phyloP scores from a whole-genome alignment of 1,140 invertebrate genomes.

The Pachyrhynchus sulphureomaculatus region DNA sequence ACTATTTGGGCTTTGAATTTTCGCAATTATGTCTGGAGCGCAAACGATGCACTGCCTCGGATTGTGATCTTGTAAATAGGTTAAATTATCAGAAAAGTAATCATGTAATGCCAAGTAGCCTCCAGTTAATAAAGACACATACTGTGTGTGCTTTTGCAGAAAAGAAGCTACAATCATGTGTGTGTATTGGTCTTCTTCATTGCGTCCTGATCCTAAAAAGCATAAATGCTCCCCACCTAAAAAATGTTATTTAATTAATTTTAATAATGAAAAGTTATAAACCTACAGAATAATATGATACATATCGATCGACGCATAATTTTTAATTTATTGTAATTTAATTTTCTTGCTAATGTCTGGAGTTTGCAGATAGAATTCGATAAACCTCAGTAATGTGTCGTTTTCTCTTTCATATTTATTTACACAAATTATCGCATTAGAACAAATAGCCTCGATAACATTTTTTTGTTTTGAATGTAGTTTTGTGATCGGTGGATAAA shows the following conservation, averaged over 20 bases:
- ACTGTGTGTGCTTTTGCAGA: conserved; percentile 89
- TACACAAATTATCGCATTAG: too few species aligned
- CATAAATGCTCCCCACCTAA: conserved; percentile 88
- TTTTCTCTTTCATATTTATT: too few species aligned
- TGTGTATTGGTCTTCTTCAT: conserved; percentile 95
- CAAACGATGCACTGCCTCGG: conserved; percentile 78
- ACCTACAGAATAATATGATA: not conserved
- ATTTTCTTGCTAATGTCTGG: too few species aligned
- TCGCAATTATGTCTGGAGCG: conserved; percentile 55
- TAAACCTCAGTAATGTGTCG: too few species aligned
- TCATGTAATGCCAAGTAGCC: conserved; percentile 91
- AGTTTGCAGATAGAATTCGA: too few species aligned
- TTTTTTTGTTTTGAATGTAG: too few species aligned
- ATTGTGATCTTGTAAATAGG: conserved; percentile 80
- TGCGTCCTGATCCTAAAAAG: conserved; percentile 93
- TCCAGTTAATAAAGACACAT: conserved; percentile 89
- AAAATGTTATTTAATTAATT: not conserved
- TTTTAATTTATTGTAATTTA: too few species aligned
- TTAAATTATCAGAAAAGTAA: conserved; percentile 77
- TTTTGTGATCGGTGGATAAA: too few species aligned
- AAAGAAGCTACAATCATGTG: conserved; percentile 99
- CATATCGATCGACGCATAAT: not conserved
- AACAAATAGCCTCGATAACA: too few species aligned
- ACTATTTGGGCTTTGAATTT: conserved; percentile 40
- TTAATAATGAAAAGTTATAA: not conserved